Conservation (phyloP, 2,797 vertebrate species). For the Pteropus rufus region DNA sequence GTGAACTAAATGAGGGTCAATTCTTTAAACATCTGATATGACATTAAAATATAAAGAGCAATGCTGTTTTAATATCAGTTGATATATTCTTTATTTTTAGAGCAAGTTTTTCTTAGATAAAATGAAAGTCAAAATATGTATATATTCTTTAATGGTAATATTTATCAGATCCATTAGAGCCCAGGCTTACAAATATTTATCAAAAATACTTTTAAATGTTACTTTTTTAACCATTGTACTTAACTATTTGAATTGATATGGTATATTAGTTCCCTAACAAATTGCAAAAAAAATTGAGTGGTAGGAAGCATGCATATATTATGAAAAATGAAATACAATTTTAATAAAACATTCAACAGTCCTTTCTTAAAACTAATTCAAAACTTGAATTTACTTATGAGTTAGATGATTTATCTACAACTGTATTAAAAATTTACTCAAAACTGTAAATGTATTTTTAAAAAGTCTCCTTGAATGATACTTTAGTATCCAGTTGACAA, state of each 20-base stretch:
- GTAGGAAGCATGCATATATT: neutral
- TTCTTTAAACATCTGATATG: neutral
- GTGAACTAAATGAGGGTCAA: neutral
- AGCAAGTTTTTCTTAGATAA: neutral
- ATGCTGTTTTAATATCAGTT: neutral
- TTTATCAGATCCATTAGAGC: neutral
- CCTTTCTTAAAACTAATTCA: neutral
- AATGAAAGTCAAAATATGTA: neutral
- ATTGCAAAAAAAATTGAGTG: neutral
- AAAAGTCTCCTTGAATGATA: neutral
- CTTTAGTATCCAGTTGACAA: neutral
- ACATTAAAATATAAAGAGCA: neutral
- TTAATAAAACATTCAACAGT: neutral
- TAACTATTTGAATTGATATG: neutral
- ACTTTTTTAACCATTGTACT: neutral
- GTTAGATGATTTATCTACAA: neutral
- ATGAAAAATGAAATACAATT: neutral
- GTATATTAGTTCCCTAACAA: neutral
- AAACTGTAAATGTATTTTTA: neutral
- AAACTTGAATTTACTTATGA: neutral
- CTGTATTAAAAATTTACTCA: neutral
- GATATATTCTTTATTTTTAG: conserved; percentile 22
- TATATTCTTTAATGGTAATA: neutral
- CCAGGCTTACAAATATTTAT: conserved; percentile 41
- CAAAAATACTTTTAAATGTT: conserved; percentile 3